Conservation (phyloP, 2,888 invertebrate species). For the Empis stercorea region DNA sequence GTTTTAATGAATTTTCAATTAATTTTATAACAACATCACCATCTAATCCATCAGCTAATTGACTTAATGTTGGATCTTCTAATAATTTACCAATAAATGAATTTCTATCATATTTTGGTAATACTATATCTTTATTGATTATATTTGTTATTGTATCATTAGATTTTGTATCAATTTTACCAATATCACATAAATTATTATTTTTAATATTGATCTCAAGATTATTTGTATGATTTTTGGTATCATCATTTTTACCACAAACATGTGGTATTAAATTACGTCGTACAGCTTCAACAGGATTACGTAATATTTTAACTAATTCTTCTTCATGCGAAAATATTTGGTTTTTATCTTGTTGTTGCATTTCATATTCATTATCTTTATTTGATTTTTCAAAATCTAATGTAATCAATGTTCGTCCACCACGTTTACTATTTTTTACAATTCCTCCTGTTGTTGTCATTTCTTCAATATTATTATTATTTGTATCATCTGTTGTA, state of each 20-base stretch:
- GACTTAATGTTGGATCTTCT: constrained; percentile 50
- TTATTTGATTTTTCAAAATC: constrained; percentile 26
- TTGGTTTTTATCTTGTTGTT: constrained; percentile 3
- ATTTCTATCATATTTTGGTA: constrained; percentile 26
- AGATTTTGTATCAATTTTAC: background rate
- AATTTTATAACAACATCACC: constrained; percentile 48
- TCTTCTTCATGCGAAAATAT: constrained; percentile 36
- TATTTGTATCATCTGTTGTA: constrained; percentile 6
- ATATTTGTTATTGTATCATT: constrained; percentile 9
- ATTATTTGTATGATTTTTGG: constrained; percentile 14
- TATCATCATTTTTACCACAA: constrained; percentile 46
- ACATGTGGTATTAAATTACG: constrained; percentile 64
- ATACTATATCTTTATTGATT: constrained; percentile 9
- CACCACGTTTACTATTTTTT: constrained; percentile 22
- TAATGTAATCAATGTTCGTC: constrained; percentile 30
- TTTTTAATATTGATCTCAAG: constrained; percentile 17
- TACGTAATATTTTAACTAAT: constrained; percentile 45
- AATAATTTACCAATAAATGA: constrained; percentile 45
- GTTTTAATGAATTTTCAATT: constrained; percentile 53
- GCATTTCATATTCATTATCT: background rate
- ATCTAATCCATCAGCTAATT: constrained; percentile 48
- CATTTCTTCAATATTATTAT: background rate
- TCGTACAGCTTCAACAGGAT: constrained; percentile 65
- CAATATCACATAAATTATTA: constrained; percentile 1
- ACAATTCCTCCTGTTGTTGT: constrained; percentile 7